Conservation (phyloP, 2,113 vertebrate species). For the Catharus minimus region DNA sequence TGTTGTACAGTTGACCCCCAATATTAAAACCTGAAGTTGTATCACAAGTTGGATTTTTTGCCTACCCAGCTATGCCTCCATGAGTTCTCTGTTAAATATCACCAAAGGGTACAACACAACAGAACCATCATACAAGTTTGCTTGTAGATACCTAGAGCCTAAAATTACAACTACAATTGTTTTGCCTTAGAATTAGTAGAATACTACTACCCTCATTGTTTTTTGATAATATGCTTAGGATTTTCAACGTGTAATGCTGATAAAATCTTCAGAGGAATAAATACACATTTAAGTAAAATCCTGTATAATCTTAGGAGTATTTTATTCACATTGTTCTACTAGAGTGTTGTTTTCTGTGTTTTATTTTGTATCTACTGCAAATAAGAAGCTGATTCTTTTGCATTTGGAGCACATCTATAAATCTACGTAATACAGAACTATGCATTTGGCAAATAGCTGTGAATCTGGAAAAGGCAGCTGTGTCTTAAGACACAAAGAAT, state of each 20-base stretch:
- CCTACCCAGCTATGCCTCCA: background rate
- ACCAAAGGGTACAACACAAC: background rate
- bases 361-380: background rate
- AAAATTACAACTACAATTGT: background rate
- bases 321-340: background rate
- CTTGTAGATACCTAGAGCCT: background rate
- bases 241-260: background rate
- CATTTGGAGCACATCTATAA: background rate
- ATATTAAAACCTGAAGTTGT: background rate
- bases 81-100: background rate
- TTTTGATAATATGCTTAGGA: background rate
- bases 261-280: background rate
- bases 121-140: background rate
- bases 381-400: background rate
- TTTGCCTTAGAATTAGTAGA: background rate
- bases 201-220: background rate
- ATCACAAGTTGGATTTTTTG: background rate
- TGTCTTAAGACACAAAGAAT: background rate
- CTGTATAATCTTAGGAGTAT: background rate
- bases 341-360: background rate
- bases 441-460: background rate
- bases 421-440: background rate
- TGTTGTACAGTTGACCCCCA: accelerated
- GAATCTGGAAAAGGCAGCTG: background rate
- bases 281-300: background rate